Base-by-base conservation (phyloP, 2,888 invertebrate genomes). In the Sicus ferrugineus region DNA sequence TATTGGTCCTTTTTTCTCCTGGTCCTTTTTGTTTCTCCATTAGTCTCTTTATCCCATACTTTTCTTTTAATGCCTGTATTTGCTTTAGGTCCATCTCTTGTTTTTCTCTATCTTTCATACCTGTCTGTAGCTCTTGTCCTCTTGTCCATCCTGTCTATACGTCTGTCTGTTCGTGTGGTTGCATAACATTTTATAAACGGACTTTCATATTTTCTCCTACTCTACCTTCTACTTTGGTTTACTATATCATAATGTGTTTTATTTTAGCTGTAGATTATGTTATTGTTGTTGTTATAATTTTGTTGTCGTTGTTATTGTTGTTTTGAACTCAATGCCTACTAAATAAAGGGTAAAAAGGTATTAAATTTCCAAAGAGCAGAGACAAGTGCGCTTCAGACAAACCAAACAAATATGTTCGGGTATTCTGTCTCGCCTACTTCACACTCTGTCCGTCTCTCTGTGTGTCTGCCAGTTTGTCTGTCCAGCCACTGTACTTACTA, bases 321-420 rank as follows among this genome's bases (percentile, higher is more conserved):
- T 63, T 26, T 46, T 46, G 19, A 30, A 16, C 46, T n/a, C 28
- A 62, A 62, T 28, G 62, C 30, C 2, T 16, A 26, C 30, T 34
- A 59, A 58, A 59, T 58, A 63, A 66, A 52, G 66, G 61, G 61
- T 69, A 66, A 66, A 69, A 66, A 66, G 59, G 61, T 69, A 69
- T 70, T 70, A 54, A 70, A 70, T 70, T 70, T 54, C 66, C 52
- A 69, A 67, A 68, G 21, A 26, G 38, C n/a, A 38, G 16, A 34
- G 34, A 7, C n/a, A 54, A 65, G 65, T 65, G 64, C 34, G 50
- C 52, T 52, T 34, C 63, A 63, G 16, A 30, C 50, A 9, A 34
- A 31, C n/a, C 19, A 30, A 30, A n/a, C n/a, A n/a, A 42, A 42
- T 19, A 52, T 28, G 54, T 16, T 28, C n/a, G 11, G 21, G 21